Evolutionary conservation across 1,140 invertebrate genomes (phyloP), one percentile per base, ranked within the genome.

Genomic region (Chironomus tepperi): DNA sequence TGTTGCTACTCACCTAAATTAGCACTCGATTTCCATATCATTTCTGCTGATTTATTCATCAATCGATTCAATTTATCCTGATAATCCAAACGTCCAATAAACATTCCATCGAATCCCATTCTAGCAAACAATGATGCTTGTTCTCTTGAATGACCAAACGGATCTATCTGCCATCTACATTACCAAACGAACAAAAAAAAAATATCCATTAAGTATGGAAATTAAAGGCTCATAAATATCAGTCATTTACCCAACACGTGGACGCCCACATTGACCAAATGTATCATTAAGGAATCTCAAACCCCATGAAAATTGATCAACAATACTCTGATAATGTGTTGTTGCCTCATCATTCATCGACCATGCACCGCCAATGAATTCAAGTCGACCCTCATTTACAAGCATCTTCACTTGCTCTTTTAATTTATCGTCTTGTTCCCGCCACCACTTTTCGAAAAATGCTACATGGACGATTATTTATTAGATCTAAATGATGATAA

Each of bases 321-420:
- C 90, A 10, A 95, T 91, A 70, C 93, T 94, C 76, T 93, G 92
- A 82, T 99, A 99, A 80, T 98, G 94, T 0, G 93, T 89, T 0
- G 88, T 85, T 0, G 95, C 96, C 80, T 98, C 97, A 80, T 98
- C 97, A 82, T 98, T 96, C 94, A 97, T 96, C 75, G 88, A 90
- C 93, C 93, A 96, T 0, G 89, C 91, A 0, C 94, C 94, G 3
- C 89, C 89, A 7, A 91, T 92, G 76, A 99, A 94, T 84, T 98
- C 94, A 24, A 99, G 83, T 76, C 92, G 88, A 5, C 94, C 95
- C 77, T 89, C 83, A 1, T 86, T 79, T 0, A 94, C 90, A 19
- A 94, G 81, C 6, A 82, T 79, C 75, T 85, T 85, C 0, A 90
- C 88, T 15, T 83, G 78, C 16, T 88, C 78, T 73, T 87, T 84